A percentile compares a stretch with the other conserved stretches of the same genome.
Evolutionary conservation across 2,113 vertebrate species (phyloP).

Genomic region (Pelvicachromis taeniatus): DNA sequence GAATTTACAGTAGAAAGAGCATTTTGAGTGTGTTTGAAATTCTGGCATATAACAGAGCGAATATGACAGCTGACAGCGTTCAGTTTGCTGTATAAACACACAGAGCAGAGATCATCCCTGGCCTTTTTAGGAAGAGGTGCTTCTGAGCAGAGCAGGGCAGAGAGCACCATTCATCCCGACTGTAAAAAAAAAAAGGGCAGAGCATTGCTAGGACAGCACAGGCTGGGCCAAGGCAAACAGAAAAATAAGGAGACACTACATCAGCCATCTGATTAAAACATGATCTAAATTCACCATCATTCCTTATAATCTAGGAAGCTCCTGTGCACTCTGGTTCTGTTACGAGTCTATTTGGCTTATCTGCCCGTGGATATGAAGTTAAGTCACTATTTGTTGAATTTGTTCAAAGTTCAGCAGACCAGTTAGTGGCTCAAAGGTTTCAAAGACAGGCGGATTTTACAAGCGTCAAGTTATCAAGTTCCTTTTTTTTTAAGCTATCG

Average conservation of each 20-base stretch:
- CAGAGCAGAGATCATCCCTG: slow-evolving; percentile 28
- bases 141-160: slow-evolving; percentile 4
- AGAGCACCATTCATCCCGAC: slow-evolving; percentile 14
- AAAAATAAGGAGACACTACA: background rate
- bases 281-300: background rate
- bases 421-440: background rate
- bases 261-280: background rate
- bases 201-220: background rate
- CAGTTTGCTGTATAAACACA: slow-evolving; percentile 50
- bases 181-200: background rate
- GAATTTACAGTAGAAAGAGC: background rate
- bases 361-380: background rate
- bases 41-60: slow-evolving; percentile 10
- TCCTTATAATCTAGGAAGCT: background rate
- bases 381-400: background rate
- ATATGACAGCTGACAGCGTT: slow-evolving; percentile 27
- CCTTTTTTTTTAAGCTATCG: background rate
- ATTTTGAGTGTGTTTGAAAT: background rate
- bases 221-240: slow-evolving; percentile 26
- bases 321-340: too few species aligned
- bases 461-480: background rate
- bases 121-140: slow-evolving; percentile 68
- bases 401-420: slow-evolving; percentile 5
- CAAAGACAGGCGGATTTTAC: background rate
- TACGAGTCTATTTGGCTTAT: background rate